phyloP scores from a whole-genome alignment of 2,797 vertebrate genomes.

The Macroramphosus scolopax region DNA sequence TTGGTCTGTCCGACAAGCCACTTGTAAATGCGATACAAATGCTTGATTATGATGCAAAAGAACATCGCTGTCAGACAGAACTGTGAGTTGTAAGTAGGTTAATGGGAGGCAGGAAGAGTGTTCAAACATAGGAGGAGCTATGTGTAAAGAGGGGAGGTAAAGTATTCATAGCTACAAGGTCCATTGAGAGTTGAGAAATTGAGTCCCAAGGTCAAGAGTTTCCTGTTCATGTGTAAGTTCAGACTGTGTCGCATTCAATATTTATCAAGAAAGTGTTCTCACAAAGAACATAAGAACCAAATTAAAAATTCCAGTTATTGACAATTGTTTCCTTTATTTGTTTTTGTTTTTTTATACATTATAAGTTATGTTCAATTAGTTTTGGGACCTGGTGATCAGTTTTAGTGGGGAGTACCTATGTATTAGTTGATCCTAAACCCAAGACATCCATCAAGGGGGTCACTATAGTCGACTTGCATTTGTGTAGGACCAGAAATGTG shows the following conservation, averaged over 20 bases:
- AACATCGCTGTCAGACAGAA: not conserved
- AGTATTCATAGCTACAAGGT: constrained; percentile 5
- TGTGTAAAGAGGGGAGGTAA: not conserved
- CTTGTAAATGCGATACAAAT: constrained; percentile 1
- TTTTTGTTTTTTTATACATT: no score
- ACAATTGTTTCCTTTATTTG: no score
- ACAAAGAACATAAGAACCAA: no score
- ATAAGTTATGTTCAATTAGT: no score
- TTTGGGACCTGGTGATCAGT: no score
- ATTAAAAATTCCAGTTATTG: no score
- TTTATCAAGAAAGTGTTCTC: no score
- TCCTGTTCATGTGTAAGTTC: constrained; percentile 10
- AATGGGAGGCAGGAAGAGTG: not conserved
- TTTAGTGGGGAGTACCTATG: no score
- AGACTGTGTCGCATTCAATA: constrained; percentile 10
- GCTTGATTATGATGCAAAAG: not conserved
- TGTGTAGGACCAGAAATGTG: no score
- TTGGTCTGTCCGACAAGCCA: not conserved
- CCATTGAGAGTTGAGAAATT: constrained; percentile 1
- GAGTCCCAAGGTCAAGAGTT: constrained; percentile 23
- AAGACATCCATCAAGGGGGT: no score
- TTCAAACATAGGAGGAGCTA: constrained; percentile 8
- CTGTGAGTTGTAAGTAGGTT: not conserved
- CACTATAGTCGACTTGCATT: no score
- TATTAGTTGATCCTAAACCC: no score